These are phyloP conservation scores for Euthynnus affinis DNA, from an alignment of 2,797 vertebrate species.

Conservation along the genomic window DNA sequence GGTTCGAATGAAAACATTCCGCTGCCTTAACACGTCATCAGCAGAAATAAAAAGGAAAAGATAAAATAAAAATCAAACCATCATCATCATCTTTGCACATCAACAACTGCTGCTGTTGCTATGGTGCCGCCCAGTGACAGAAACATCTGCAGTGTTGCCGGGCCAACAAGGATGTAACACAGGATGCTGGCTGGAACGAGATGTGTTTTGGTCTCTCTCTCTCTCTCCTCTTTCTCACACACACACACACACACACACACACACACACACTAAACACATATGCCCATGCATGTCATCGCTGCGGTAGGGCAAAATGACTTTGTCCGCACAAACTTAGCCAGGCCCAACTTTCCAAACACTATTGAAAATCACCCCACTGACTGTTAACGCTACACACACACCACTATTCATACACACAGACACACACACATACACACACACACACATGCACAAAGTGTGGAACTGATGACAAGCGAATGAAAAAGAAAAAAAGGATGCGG, in stretches of 20 bases:
- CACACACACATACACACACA: constrained; percentile 10
- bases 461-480: constrained; percentile 33
- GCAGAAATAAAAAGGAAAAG: constrained; percentile 44
- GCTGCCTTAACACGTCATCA: constrained; percentile 21
- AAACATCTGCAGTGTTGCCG: constrained; percentile 78
- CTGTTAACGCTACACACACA: constrained; percentile 33
- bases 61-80: constrained; percentile 45
- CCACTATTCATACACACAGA: constrained; percentile 1
- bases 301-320: constrained; percentile 63
- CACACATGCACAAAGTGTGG: constrained; percentile 17
- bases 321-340: constrained; percentile 38
- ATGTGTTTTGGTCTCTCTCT: constrained; percentile 35
- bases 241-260: constrained; percentile 20
- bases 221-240: too few species aligned
- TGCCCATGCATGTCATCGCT: constrained; percentile 63
- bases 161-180: constrained; percentile 75
- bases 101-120: constrained; percentile 69
- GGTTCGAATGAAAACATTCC: too few species aligned
- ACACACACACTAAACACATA: constrained; percentile 27
- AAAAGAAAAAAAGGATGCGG: constrained; percentile 29
- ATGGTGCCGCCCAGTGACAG: constrained; percentile 61
- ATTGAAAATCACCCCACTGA: constrained; percentile 48
- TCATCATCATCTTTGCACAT: constrained; percentile 16
- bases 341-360: constrained; percentile 64
- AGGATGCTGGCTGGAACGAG: constrained; percentile 67